Evolutionary conservation across 2,797 vertebrate species (phyloP), one percentile per base, ranked within the genome.

Genomic region (Cetoscarus ocellatus): DNA sequence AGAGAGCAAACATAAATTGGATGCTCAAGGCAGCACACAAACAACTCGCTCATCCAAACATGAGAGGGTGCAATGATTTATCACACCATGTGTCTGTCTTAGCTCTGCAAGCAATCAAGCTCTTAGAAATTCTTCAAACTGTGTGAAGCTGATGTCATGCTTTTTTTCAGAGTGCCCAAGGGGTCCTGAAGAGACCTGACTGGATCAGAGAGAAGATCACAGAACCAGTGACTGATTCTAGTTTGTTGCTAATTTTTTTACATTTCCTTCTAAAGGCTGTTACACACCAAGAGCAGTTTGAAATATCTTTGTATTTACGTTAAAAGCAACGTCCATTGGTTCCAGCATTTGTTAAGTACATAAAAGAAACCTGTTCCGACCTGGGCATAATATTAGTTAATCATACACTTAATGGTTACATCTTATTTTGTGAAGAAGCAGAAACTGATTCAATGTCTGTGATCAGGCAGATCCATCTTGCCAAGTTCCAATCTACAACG

Each of bases 181-280:
- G n/a, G n/a, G n/a, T 57, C 47, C 61, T 64, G 39, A 35, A 80
- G 63, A 75, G 58, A 75, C 61, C 65, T 55, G 77, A 65, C 42
- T 15, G 63, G 62, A 27, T 62, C 72, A 58, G 19, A 57, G 61
- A 73, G 67, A 78, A 71, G 84, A 89, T 88, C 67, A 60, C 75
- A 45, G 15, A 63, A 71, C 67, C 56, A 51, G 58, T 84, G 89
- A 89, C 87, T 85, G 86, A 84, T 88, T 90, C 81, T 8, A 83
- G 93, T 91, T 90, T 93, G 76, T 85, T 74, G 78, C 76, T 45
- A 52, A 39, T 39, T 39, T 7, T 38, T 39, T 39, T 7, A 39
- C 38, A 4, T 27, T 4, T 27, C 27, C 27, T 27, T 27, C 27
- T 27, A 27, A 27, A 27, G 27, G 27, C 27, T 27, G 27, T 27